phyloP scores from a whole-genome alignment of 1,140 invertebrate genomes.

The Calliphora vicina region DNA sequence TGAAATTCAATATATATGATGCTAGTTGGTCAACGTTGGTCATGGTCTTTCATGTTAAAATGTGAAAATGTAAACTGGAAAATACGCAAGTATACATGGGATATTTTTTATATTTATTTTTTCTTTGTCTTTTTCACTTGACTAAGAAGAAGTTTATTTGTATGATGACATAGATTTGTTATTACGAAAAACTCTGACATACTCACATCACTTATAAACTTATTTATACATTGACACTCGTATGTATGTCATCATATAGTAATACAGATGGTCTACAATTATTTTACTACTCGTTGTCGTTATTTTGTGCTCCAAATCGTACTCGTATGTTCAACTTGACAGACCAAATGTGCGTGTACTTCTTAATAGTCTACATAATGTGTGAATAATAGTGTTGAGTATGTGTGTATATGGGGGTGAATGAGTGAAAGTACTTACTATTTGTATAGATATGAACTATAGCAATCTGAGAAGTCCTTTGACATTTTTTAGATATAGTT shows the following conservation, averaged over 20 bases:
- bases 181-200: background rate
- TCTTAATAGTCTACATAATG: background rate
- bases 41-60: conserved; percentile 10
- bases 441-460: too few relatives aligned
- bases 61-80: too few relatives aligned
- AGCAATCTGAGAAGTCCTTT: too few relatives aligned
- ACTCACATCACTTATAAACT: background rate
- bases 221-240: background rate
- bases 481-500: too few relatives aligned
- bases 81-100: background rate
- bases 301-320: background rate
- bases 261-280: background rate
- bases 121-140: background rate
- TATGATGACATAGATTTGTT: background rate
- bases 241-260: background rate
- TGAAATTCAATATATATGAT: background rate
- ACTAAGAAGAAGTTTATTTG: background rate
- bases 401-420: background rate
- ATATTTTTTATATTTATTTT: background rate
- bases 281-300: background rate
- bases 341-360: background rate
- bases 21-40: background rate
- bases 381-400: background rate
- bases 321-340: background rate
- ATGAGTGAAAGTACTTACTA: too few relatives aligned